These are phyloP conservation scores for Lagopus leucura DNA, from an alignment of 2,113 vertebrate genomes.

Conservation along the genomic window DNA sequence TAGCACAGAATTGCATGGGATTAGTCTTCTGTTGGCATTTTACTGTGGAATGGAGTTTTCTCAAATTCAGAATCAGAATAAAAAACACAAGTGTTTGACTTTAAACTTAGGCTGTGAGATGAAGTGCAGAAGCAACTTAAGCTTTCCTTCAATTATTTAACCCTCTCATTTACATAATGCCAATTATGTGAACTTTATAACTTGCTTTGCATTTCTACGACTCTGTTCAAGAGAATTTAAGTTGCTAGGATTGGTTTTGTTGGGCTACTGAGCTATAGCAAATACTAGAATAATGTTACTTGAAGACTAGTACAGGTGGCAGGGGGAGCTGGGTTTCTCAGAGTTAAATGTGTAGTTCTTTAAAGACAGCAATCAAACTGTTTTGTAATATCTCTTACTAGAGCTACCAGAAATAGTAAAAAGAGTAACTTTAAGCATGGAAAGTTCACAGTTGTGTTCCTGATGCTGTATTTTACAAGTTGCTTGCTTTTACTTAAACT, in stretches of 20 bases:
- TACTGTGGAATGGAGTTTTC: not conserved
- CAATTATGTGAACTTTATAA: not conserved
- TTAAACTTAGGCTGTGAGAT: not conserved
- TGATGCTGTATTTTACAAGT: not conserved
- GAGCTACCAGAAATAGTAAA: not conserved
- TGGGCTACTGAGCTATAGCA: not conserved
- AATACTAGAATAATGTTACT: not conserved
- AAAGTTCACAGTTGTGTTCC: not conserved
- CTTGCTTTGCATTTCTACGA: not conserved
- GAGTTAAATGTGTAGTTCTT: not conserved
- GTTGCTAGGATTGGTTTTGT: not conserved
- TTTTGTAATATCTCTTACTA: not conserved
- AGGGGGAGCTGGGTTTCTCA: not conserved
- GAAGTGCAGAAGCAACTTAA: not conserved
- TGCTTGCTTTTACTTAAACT: not conserved
- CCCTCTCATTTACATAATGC: not conserved
- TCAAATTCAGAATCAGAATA: not conserved
- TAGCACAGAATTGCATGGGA: not conserved
- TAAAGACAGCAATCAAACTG: no score
- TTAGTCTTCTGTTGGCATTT: not conserved
- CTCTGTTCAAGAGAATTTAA: not conserved
- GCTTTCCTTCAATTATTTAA: fast-evolving
- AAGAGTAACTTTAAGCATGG: not conserved
- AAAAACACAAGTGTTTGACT: not conserved
- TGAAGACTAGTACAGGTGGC: not conserved